Evolutionary conservation across 1,140 invertebrate genomes (phyloP).

Genomic region (Phymorhynchus buccinoides): DNA sequence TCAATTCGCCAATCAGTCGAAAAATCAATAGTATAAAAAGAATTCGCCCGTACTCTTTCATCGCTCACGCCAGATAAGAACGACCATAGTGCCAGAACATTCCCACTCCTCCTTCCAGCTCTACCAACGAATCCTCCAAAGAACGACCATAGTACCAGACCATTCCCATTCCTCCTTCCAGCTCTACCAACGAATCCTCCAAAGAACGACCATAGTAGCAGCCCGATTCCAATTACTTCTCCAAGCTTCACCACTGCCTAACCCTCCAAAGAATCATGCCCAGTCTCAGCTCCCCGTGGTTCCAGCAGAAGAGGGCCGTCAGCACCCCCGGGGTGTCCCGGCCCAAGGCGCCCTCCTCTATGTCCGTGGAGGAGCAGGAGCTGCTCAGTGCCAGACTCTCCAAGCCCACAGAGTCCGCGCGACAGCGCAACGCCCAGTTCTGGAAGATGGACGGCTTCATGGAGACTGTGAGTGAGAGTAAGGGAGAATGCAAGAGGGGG

Average conservation of each 20-base stretch:
- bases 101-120: not conserved
- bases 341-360: slow-evolving; percentile 32
- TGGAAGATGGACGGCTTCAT: slow-evolving; percentile 64
- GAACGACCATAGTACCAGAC: not conserved
- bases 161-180: not conserved
- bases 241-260: too few species aligned
- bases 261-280: not conserved
- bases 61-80: too few species aligned
- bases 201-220: not conserved
- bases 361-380: slow-evolving; percentile 58
- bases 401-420: slow-evolving; percentile 57
- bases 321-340: not conserved
- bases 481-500: too few species aligned
- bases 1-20: too few species aligned
- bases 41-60: too few species aligned
- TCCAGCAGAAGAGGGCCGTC: slow-evolving; percentile 41
- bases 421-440: slow-evolving; percentile 50
- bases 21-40: too few species aligned
- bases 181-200: not conserved
- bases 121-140: too few species aligned
- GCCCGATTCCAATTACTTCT: too few species aligned
- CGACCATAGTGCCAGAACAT: not conserved
- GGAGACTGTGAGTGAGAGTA: slow-evolving; percentile 44
- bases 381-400: slow-evolving; percentile 53
- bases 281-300: slow-evolving; percentile 38